Conservation (phyloP, 2,888 invertebrate species). For the Camponotus fellah region DNA sequence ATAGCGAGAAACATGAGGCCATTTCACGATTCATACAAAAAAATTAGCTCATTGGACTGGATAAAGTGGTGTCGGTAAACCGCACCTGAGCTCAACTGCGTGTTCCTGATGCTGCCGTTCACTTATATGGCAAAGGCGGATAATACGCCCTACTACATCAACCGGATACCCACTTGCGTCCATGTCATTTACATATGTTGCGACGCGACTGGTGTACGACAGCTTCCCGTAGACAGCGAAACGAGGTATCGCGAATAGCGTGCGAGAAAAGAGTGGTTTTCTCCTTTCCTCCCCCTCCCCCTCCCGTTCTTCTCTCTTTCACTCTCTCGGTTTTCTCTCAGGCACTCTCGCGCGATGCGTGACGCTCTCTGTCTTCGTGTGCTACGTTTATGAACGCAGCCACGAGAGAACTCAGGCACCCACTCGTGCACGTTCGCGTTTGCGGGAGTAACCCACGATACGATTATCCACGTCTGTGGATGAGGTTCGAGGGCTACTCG, state of each 20-base stretch:
- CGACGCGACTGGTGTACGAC: slow-evolving; percentile 63
- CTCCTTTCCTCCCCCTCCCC: slow-evolving; percentile 6
- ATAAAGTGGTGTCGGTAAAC: slow-evolving; percentile 53
- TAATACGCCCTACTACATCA: slow-evolving; percentile 64
- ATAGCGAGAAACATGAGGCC: neutral
- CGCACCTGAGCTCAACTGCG: slow-evolving; percentile 61
- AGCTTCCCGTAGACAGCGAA: slow-evolving; percentile 62
- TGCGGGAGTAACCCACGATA: slow-evolving; percentile 52
- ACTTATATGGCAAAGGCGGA: slow-evolving; percentile 26
- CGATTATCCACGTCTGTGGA: slow-evolving; percentile 82
- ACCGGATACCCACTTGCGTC: slow-evolving; percentile 59
- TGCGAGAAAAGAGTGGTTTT: slow-evolving; percentile 55
- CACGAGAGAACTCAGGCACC: slow-evolving; percentile 41
- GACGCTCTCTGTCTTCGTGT: slow-evolving; percentile 8
- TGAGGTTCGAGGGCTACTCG: slow-evolving; percentile 81
- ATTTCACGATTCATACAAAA: neutral
- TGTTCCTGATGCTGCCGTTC: slow-evolving; percentile 17
- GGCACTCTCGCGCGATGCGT: neutral
- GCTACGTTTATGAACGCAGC: neutral
- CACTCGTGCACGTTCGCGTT: slow-evolving; percentile 74
- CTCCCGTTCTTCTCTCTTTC: too few relatives aligned
- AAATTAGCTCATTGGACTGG: slow-evolving; percentile 24
- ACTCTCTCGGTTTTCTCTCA: too few relatives aligned
- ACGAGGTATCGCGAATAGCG: slow-evolving; percentile 50
- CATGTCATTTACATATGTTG: slow-evolving; percentile 76